Conservation (phyloP, 1,140 invertebrate genomes). For the Lordiphosa collinella region DNA sequence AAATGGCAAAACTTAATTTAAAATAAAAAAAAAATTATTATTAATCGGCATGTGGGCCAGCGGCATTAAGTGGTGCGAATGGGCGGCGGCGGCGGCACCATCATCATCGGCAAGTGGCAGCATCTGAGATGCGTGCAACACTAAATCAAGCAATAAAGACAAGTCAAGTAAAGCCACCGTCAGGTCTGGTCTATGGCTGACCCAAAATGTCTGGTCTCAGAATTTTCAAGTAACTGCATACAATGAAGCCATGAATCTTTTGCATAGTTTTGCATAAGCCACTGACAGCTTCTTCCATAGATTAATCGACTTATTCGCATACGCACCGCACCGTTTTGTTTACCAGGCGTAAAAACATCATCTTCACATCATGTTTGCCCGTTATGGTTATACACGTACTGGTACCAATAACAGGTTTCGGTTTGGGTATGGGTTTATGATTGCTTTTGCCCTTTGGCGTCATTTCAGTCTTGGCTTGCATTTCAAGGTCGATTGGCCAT, state of each 20-base stretch:
- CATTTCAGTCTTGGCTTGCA: conserved; percentile 23
- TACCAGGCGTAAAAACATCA: conserved; percentile 42
- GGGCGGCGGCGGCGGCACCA: too few species aligned
- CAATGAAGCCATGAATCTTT: conserved; percentile 63
- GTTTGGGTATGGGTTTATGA: conserved; percentile 13
- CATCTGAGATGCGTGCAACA: neutral
- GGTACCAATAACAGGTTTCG: conserved; percentile 29
- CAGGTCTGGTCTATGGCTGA: conserved; percentile 5
- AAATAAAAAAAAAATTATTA: too few species aligned
- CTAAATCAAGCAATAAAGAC: conserved; percentile 20
- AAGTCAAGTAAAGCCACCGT: too few species aligned
- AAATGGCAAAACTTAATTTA: too few species aligned
- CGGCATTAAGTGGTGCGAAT: too few species aligned
- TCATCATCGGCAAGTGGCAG: too few species aligned
- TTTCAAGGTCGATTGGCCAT: conserved; percentile 56
- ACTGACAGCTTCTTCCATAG: conserved; percentile 19
- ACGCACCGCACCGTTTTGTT: conserved; percentile 52
- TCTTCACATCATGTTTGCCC: conserved; percentile 20
- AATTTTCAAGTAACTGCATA: conserved; percentile 11
- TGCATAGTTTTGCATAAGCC: conserved; percentile 54
- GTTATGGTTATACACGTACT: conserved; percentile 15
- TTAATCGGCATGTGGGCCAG: too few species aligned
- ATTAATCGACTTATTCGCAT: conserved; percentile 72
- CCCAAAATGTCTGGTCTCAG: conserved; percentile 41
- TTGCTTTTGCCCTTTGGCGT: conserved; percentile 37